Conservation (phyloP, 2,888 invertebrate species). For the Drymonia ruficornis region DNA sequence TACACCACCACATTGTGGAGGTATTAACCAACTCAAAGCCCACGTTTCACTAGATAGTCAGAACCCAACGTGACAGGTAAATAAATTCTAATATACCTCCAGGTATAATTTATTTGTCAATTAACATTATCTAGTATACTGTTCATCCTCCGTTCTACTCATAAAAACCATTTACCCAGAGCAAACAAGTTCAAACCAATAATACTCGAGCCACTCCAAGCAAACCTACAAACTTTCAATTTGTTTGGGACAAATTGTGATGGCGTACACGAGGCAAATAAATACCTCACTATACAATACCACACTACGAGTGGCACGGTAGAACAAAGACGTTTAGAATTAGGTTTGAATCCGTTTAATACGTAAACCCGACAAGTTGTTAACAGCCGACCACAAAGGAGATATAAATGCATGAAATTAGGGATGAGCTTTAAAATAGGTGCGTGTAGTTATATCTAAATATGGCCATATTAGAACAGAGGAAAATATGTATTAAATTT, state of each 20-base stretch:
- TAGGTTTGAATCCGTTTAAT: constrained; percentile 18
- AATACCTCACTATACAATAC: constrained; percentile 10
- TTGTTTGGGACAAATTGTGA: constrained; percentile 22
- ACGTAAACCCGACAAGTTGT: background rate
- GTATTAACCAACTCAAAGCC: no score
- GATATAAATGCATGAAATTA: background rate
- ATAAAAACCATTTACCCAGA: constrained; percentile 15
- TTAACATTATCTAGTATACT: no score
- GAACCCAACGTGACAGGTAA: no score
- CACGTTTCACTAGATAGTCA: no score
- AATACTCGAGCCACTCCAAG: constrained; percentile 13
- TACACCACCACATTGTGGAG: no score
- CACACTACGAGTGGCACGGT: background rate
- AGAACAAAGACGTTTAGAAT: constrained; percentile 18
- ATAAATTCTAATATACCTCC: no score
- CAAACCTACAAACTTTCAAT: constrained; percentile 28
- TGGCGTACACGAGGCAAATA: constrained; percentile 17
- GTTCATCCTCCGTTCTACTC: background rate
- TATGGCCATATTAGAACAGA: no score
- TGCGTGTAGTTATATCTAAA: no score
- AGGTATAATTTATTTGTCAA: no score
- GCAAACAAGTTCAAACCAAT: constrained; percentile 24
- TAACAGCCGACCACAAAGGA: background rate
- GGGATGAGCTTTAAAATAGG: background rate
- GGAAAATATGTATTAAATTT: no score